Evolutionary conservation across 2,797 vertebrate genomes (phyloP).

Genomic region (Takifugu rubripes): DNA sequence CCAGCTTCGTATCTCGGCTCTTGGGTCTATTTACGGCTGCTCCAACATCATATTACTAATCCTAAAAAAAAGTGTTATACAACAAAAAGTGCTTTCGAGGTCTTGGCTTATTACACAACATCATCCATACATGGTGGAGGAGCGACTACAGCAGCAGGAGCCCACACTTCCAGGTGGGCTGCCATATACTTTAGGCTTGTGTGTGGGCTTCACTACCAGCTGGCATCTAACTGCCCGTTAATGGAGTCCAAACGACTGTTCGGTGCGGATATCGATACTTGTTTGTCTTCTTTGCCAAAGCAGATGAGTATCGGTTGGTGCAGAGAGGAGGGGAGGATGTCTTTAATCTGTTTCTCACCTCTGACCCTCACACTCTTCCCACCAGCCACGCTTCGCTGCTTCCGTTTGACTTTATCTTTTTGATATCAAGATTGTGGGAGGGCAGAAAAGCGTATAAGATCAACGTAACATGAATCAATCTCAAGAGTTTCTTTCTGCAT

Average conservation of each 20-base stretch:
- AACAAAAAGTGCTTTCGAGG: constrained; percentile 52
- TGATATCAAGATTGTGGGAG: no score
- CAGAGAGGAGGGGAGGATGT: no score
- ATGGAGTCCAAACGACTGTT: constrained; percentile 8
- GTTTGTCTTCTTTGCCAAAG: no score
- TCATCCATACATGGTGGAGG: constrained; percentile 46
- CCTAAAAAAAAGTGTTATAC: constrained; percentile 39
- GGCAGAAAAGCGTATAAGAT: no score
- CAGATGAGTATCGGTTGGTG: no score
- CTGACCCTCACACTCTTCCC: no score
- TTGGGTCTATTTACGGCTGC: constrained; percentile 35
- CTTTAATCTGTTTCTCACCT: no score
- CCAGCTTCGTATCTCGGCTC: constrained; percentile 16
- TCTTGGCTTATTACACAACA: constrained; percentile 47
- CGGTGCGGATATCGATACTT: no score
- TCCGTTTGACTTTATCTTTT: no score
- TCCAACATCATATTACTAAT: constrained; percentile 38
- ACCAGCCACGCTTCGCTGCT: no score
- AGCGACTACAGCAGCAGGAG: constrained; percentile 36
- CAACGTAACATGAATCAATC: no score
- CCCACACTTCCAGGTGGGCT: constrained; percentile 63
- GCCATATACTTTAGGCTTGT: constrained; percentile 38
- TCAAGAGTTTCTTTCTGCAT: no score
- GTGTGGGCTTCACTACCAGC: constrained; percentile 51
- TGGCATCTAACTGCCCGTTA: constrained; percentile 28